Evolutionary conservation across 2,888 invertebrate species (phyloP).

Genomic region (Anarsia innoxiella): DNA sequence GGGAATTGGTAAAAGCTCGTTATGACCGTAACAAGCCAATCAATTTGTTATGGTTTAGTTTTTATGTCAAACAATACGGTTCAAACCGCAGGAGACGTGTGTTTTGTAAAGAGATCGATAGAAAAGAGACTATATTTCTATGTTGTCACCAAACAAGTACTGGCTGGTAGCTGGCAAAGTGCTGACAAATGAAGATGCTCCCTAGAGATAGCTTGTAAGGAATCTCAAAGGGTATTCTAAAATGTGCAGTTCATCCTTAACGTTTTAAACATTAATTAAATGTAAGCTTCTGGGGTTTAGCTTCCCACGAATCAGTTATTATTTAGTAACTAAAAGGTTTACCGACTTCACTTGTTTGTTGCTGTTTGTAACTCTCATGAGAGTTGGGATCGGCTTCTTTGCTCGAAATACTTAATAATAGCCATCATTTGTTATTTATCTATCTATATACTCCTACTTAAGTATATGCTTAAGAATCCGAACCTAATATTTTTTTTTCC

Average conservation of each 20-base stretch:
- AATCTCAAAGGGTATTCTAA: constrained; percentile 15
- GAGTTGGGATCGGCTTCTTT: too few species aligned
- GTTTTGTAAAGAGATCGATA: neutral
- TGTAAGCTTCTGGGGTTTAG: constrained; percentile 23
- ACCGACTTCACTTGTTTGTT: too few species aligned
- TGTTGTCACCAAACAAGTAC: constrained; percentile 4
- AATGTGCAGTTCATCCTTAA: constrained; percentile 37
- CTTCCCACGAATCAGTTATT: constrained; percentile 1
- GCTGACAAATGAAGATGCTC: constrained; percentile 10
- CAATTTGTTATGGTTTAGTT: constrained; percentile 12
- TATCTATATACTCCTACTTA: too few species aligned
- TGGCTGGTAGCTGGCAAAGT: neutral
- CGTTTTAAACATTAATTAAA: constrained; percentile 23
- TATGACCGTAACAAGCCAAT: constrained; percentile 35
- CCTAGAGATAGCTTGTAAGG: constrained; percentile 7
- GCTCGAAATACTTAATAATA: too few species aligned
- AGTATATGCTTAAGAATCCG: too few species aligned
- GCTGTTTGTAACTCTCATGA: too few species aligned
- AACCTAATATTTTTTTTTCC: too few species aligned
- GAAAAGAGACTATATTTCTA: too few species aligned
- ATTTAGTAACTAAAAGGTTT: neutral
- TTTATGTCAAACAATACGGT: constrained; percentile 9
- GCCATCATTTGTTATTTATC: too few species aligned
- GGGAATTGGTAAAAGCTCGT: constrained; percentile 35
- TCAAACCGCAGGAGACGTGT: constrained; percentile 12